A percentile compares a stretch with the other conserved stretches of the same genome.
These are phyloP conservation scores for Exocentrus adspersus DNA, from an alignment of 2,888 invertebrate species.

Conservation along the genomic window DNA sequence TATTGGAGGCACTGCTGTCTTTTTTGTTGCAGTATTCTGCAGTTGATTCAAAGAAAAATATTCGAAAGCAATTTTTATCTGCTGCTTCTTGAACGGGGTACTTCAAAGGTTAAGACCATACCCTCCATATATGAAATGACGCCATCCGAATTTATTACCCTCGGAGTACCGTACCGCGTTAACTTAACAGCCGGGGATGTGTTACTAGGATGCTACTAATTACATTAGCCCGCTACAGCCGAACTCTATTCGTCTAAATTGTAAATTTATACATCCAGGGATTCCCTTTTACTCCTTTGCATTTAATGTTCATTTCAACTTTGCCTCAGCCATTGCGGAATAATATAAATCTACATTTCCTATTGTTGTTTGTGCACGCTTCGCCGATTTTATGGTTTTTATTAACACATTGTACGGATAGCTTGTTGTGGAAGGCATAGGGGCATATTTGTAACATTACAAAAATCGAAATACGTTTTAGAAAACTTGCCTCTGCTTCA, in stretches of 20 bases:
- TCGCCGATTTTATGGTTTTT: slow-evolving; percentile 31
- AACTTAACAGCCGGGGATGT: slow-evolving; percentile 56
- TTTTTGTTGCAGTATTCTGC: too few species aligned
- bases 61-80: too few species aligned
- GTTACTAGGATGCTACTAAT: slow-evolving; percentile 57
- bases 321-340: slow-evolving; percentile 35
- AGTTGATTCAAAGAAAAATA: too few species aligned
- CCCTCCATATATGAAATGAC: neutral
- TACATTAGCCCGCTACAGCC: slow-evolving; percentile 55
- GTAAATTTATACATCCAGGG: slow-evolving; percentile 51
- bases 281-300: slow-evolving; percentile 43
- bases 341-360: slow-evolving; percentile 43
- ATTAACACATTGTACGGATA: slow-evolving; percentile 22
- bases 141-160: slow-evolving; percentile 52
- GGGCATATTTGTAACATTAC: slow-evolving; percentile 1
- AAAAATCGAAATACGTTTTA: too few species aligned
- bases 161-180: slow-evolving; percentile 48
- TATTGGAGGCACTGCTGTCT: too few species aligned
- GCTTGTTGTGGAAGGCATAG: slow-evolving; percentile 3
- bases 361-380: slow-evolving; percentile 37
- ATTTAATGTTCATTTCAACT: slow-evolving; percentile 49
- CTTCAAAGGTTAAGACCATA: too few species aligned
- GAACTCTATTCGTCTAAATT: slow-evolving; percentile 53
- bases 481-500: too few species aligned
- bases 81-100: too few species aligned